phyloP scores from a whole-genome alignment of 2,888 invertebrate genomes.

The Gymnocheta viridis region DNA sequence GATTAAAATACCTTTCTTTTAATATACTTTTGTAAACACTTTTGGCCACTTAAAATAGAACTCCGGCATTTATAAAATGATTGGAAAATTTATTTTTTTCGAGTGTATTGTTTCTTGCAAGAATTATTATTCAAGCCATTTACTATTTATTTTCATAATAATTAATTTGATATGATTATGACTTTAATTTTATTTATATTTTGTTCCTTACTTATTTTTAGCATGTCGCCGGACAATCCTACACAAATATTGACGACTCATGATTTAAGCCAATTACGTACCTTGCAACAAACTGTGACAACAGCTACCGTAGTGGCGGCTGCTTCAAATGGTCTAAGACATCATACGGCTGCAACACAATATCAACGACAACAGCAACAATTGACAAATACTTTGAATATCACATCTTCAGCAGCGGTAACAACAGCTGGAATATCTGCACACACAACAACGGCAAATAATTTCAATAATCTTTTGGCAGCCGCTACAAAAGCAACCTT shows the following conservation, averaged over 20 bases:
- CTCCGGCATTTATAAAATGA: too few relatives aligned
- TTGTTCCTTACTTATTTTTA: slow-evolving; percentile 72
- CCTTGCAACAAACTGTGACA: slow-evolving; percentile 75
- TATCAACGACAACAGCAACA: slow-evolving; percentile 43
- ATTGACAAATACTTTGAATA: slow-evolving; percentile 49
- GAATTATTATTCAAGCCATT: too few relatives aligned
- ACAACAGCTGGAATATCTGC: slow-evolving; percentile 44
- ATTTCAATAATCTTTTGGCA: slow-evolving; percentile 56
- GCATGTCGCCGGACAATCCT: slow-evolving; percentile 82
- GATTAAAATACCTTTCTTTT: too few relatives aligned
- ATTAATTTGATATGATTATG: slow-evolving; percentile 7
- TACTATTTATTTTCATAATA: too few relatives aligned
- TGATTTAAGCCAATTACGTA: slow-evolving; percentile 77
- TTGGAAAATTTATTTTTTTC: too few relatives aligned
- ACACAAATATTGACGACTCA: slow-evolving; percentile 78
- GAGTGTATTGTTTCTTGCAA: too few relatives aligned
- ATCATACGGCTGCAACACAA: slow-evolving; percentile 37
- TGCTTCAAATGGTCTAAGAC: slow-evolving; percentile 66
- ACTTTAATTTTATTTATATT: slow-evolving; percentile 16
- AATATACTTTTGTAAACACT: too few relatives aligned
- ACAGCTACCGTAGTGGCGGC: slow-evolving; percentile 70
- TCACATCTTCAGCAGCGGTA: slow-evolving; percentile 38
- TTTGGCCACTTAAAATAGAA: too few relatives aligned
- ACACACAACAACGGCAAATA: slow-evolving; percentile 47
- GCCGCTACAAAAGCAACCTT: slow-evolving; percentile 60